Evolutionary conservation across 2,888 invertebrate genomes (phyloP), one percentile per base, ranked within the genome.

Genomic region (Germaria angustata): DNA sequence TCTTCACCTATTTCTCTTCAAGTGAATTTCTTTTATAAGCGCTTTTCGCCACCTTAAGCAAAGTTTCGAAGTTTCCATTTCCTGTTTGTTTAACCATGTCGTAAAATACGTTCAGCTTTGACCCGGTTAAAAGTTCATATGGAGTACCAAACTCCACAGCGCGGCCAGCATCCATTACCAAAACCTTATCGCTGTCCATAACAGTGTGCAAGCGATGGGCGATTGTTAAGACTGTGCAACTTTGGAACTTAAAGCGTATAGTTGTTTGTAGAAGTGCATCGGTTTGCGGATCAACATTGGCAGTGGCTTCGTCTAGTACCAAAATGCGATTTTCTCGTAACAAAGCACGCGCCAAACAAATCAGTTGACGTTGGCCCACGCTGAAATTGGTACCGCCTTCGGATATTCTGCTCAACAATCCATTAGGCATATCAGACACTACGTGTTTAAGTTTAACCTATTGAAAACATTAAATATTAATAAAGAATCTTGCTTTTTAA

Each of bases 291-390:
- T 98, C 97, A 2, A 98, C 97, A 89, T 97, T 98, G 1, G 97
- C 97, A 0, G 98, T 98, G n/a, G 98, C 98, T 91, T 98, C 98
- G 88, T 98, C 98, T 85, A 98, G 92, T 85, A 98, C 95, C 0
- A 98, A 92, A 85, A 98, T 95, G 85, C 94, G 94, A 90, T 97
- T 97, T 84, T 95, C 95, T 20, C 96, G 93, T 11, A 98, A 92
- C 86, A 98, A 95, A 34, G 98, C 97, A 69, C 98, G 93, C 0
- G 97, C 98, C 80, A 98, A 92, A 89, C 98, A 98, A 41, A 98
- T 94, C 61, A 98, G 92, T 89, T 98, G 98, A 5, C 97, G 92
- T 89, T 98, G 98, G 0, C 98, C 98, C 6, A 97, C 95, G 81
- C 97, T 97, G 90, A 97, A 96, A 95, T 95, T 92, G 95, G 96